Percentiles rank a stretch among this genome's conserved stretches.
Evolutionary conservation across 2,888 invertebrate species (phyloP).

Genomic region (Drosophila emarginata): DNA sequence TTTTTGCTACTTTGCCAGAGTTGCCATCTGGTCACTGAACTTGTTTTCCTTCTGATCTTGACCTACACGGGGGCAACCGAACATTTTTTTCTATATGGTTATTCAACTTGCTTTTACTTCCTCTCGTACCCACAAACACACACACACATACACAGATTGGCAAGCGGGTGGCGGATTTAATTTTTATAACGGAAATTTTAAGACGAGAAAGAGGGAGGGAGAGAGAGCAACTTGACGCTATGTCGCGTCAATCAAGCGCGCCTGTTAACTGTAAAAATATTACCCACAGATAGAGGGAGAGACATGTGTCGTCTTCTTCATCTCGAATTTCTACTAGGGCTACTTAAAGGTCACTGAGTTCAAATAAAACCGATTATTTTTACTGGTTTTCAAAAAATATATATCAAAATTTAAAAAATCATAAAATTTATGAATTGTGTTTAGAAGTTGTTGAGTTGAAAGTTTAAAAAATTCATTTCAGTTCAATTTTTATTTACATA

Average conservation of each 20-base stretch:
- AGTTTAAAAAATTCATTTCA: no score
- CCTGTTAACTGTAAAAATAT: constrained; percentile 41
- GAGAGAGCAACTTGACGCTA: constrained; percentile 23
- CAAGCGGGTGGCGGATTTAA: constrained; percentile 37
- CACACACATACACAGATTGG: constrained; percentile 11
- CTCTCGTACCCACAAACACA: constrained; percentile 29
- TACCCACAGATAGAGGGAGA: constrained; percentile 16
- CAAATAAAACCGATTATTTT: no score
- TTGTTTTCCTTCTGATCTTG: constrained; percentile 66
- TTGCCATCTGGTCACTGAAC: constrained; percentile 55
- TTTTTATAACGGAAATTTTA: constrained; percentile 65
- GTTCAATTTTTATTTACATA: no score
- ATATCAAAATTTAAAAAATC: no score
- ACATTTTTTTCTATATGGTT: constrained; percentile 65
- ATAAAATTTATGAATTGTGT: no score
- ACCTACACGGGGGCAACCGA: constrained; percentile 64
- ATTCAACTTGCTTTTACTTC: constrained; percentile 70
- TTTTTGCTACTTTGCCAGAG: constrained; percentile 20
- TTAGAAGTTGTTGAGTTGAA: no score
- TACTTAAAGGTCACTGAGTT: background rate
- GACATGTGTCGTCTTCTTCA: constrained; percentile 1
- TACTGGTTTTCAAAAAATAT: no score
- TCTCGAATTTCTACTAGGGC: constrained; percentile 9
- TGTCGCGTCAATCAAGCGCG: constrained; percentile 18
- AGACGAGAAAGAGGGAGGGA: constrained; percentile 29